phyloP scores from a whole-genome alignment of 2,797 vertebrate species.

The Philypnodon macrostomus region DNA sequence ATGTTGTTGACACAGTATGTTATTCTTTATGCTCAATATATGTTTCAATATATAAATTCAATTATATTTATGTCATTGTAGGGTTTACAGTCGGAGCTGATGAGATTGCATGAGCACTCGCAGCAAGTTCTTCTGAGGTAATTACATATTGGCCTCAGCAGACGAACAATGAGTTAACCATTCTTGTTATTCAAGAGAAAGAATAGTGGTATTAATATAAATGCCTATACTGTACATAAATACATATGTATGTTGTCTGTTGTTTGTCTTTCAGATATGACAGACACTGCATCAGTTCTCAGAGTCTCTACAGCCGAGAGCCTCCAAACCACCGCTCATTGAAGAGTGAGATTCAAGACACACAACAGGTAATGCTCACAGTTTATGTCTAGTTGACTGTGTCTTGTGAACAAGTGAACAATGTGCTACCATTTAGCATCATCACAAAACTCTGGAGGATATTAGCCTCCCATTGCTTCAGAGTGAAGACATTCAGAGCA shows the following conservation, averaged over 20 bases:
- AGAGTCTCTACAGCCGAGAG: slow-evolving; percentile 38
- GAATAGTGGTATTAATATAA: no score
- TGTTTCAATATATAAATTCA: no score
- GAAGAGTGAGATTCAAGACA: slow-evolving; percentile 72
- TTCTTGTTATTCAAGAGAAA: no score
- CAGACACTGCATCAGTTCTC: slow-evolving; percentile 52
- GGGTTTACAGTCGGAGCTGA: slow-evolving; percentile 71
- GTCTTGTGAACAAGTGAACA: neutral
- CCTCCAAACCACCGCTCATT: slow-evolving; percentile 68
- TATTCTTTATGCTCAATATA: neutral
- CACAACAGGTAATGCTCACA: slow-evolving; percentile 67
- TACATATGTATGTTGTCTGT: no score
- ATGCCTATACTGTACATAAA: no score
- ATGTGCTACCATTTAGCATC: slow-evolving; percentile 5
- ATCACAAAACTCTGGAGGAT: slow-evolving; percentile 57
- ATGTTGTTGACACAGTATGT: neutral
- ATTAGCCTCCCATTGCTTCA: slow-evolving; percentile 42
- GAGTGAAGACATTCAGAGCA: slow-evolving; percentile 57
- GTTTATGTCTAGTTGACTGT: neutral
- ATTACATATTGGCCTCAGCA: no score
- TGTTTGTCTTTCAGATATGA: slow-evolving; percentile 61
- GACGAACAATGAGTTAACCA: no score
- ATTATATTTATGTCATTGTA: slow-evolving; percentile 34
- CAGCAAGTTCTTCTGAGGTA: slow-evolving; percentile 75
- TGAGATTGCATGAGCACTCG: slow-evolving; percentile 72